Evolutionary conservation across 2,888 invertebrate species (phyloP).

Genomic region (Nematopogon swammerdamellus): DNA sequence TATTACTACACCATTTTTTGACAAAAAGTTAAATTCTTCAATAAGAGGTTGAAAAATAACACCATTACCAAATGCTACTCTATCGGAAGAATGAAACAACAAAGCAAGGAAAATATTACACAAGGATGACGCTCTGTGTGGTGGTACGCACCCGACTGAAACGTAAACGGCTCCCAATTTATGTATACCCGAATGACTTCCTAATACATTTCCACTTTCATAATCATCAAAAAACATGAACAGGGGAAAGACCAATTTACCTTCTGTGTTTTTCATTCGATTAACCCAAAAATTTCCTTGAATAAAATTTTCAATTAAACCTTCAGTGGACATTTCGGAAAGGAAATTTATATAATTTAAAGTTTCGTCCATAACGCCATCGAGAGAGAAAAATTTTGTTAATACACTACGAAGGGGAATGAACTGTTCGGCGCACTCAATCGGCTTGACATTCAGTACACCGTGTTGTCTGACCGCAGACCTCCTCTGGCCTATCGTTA

Average conservation of each 20-base stretch:
- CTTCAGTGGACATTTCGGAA: not conserved
- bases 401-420: not conserved
- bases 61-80: not conserved
- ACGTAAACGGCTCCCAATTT: conserved; percentile 12
- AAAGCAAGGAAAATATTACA: conserved; percentile 7
- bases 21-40: not conserved
- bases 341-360: not conserved
- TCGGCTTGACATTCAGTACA: not conserved
- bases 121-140: conserved; percentile 10
- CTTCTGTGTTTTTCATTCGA: not conserved
- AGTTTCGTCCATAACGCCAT: not conserved
- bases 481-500: too few species aligned
- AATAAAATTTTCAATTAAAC: not conserved
- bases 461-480: not conserved
- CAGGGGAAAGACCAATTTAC: conserved; percentile 6
- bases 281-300: not conserved
- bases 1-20: not conserved
- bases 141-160: conserved; percentile 11
- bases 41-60: not conserved
- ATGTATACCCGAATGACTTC: conserved; percentile 9
- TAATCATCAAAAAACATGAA: conserved; percentile 12
- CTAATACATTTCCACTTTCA: conserved; percentile 11
- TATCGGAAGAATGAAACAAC: not conserved
- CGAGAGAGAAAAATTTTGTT: not conserved
- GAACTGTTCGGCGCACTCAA: not conserved